A percentile compares a stretch with the other conserved stretches of the same genome.
These are phyloP conservation scores for Ypsolopha sequella DNA, from an alignment of 2,888 invertebrate species.

Conservation along the genomic window DNA sequence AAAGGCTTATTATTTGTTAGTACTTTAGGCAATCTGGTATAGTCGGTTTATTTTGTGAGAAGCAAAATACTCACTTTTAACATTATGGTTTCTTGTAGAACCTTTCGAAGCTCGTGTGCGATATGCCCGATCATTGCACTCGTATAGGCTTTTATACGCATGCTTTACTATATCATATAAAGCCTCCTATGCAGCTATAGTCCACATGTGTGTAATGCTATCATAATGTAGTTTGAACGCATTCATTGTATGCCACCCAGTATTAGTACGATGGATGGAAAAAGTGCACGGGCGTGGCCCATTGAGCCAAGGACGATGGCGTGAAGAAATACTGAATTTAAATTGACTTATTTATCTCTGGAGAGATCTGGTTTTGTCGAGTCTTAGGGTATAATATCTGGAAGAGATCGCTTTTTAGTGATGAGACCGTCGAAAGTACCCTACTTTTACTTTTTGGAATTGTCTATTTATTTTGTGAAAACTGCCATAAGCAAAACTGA, in stretches of 20 bases:
- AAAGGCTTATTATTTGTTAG: no score
- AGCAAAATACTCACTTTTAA: slow-evolving; percentile 40
- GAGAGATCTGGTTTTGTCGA: no score
- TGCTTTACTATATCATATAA: slow-evolving; percentile 6
- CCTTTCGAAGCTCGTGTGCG: slow-evolving; percentile 30
- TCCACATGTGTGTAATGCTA: slow-evolving; percentile 32
- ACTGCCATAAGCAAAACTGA: no score
- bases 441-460: no score
- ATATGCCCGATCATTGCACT: slow-evolving; percentile 27
- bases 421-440: no score
- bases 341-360: not conserved
- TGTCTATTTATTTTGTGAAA: no score
- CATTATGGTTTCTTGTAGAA: slow-evolving; percentile 39
- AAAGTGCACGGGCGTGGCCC: slow-evolving; percentile 18
- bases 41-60: no score
- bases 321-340: not conserved
- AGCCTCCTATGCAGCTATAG: slow-evolving; percentile 15
- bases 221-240: slow-evolving; percentile 22
- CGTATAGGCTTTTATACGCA: slow-evolving; percentile 46
- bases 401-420: no score
- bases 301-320: slow-evolving; percentile 10
- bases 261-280: slow-evolving; percentile 15
- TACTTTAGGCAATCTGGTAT: no score
- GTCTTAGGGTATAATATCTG: no score
- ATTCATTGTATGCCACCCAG: slow-evolving; percentile 20